A percentile compares a stretch with the other conserved stretches of the same genome.
Evolutionary conservation across 2,113 vertebrate species (phyloP).

Genomic region (Pipra filicauda): DNA sequence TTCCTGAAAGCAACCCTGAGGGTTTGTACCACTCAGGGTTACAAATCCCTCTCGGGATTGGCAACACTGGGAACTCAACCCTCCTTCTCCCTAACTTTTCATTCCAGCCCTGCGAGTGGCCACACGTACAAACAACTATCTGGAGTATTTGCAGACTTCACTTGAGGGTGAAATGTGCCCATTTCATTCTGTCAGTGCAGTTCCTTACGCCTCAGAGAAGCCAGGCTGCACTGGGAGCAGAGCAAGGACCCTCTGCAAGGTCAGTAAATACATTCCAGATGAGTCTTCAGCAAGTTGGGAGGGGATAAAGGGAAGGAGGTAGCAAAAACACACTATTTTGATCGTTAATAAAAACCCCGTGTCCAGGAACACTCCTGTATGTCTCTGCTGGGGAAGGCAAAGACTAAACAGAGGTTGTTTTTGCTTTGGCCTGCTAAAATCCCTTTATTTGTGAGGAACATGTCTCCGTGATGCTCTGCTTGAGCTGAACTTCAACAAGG

Average conservation of each 20-base stretch:
- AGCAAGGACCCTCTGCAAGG: background rate
- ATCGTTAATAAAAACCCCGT: background rate
- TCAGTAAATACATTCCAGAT: background rate
- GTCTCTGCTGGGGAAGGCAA: background rate
- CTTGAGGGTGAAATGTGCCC: background rate
- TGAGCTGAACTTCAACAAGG: background rate
- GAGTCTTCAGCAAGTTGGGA: background rate
- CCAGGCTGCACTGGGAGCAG: background rate
- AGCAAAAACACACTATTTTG: background rate
- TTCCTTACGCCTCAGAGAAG: slow-evolving; percentile 4
- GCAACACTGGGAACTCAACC: background rate
- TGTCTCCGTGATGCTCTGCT: background rate
- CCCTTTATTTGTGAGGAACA: background rate
- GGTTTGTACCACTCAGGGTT: rapidly evolving
- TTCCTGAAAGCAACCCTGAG: background rate
- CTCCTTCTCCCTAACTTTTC: background rate
- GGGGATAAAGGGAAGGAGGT: background rate
- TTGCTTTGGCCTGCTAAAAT: background rate
- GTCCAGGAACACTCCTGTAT: background rate
- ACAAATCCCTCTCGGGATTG: background rate
- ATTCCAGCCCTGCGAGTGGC: background rate
- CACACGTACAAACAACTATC: background rate
- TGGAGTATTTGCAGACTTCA: background rate
- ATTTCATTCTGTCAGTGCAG: background rate
- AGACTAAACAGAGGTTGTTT: background rate